Evolutionary conservation across 1,140 invertebrate genomes (phyloP).

Genomic region (Zelostemma sp.): DNA sequence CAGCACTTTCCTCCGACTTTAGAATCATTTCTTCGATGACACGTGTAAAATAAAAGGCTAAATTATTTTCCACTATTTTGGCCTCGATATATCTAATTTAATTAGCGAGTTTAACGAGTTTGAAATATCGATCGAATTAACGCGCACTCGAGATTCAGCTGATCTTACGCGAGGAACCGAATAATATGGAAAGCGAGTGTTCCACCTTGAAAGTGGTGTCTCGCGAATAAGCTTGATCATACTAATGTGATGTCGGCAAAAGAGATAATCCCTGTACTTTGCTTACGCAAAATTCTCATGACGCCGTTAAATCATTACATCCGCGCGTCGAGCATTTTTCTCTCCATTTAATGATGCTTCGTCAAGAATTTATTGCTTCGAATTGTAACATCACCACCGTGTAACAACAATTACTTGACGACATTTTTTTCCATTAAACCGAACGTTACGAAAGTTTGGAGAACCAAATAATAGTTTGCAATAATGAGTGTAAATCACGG

Average conservation of each 20-base stretch:
- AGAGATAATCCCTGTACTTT: constrained; percentile 14
- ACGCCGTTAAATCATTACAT: neutral
- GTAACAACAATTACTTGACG: too few relatives aligned
- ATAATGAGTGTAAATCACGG: neutral
- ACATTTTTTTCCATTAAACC: too few relatives aligned
- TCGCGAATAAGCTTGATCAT: constrained; percentile 22
- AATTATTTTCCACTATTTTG: constrained; percentile 21
- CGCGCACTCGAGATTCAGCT: constrained; percentile 1
- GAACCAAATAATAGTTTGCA: neutral
- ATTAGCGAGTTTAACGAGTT: constrained; percentile 1
- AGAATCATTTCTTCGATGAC: too few relatives aligned
- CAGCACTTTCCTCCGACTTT: too few relatives aligned
- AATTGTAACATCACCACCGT: too few relatives aligned
- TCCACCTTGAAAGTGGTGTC: constrained; percentile 41
- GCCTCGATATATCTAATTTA: too few relatives aligned
- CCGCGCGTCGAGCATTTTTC: neutral
- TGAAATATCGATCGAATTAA: constrained; percentile 5
- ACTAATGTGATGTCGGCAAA: constrained; percentile 9
- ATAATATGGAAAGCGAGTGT: constrained; percentile 18
- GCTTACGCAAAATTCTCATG: constrained; percentile 1
- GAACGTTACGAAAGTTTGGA: too few relatives aligned
- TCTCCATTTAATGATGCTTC: too few relatives aligned
- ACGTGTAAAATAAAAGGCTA: too few relatives aligned
- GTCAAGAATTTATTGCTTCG: neutral
- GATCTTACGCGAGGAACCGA: constrained; percentile 7